These are phyloP conservation scores for Pelecanoides urinatrix DNA, from an alignment of 2,113 vertebrate genomes.

Conservation along the genomic window DNA sequence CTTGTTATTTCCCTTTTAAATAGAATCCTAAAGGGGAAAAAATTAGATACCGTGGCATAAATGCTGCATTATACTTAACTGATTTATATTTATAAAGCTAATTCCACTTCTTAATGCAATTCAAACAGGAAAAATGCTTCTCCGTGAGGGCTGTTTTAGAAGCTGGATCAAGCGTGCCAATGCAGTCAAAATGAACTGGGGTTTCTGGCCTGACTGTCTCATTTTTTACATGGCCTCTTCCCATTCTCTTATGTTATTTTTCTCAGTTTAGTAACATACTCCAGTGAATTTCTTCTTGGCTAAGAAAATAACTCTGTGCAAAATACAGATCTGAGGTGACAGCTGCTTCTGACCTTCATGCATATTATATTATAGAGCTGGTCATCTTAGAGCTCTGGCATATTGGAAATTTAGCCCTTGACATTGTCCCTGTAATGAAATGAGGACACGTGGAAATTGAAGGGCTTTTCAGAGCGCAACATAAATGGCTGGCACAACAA, in stretches of 20 bases:
- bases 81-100: constrained; percentile 62
- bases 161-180: not conserved
- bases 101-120: constrained; percentile 39
- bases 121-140: constrained; percentile 25
- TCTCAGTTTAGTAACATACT: not conserved
- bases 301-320: not conserved
- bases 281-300: not conserved
- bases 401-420: constrained; percentile 25
- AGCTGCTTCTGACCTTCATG: constrained; percentile 41
- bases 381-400: constrained; percentile 1
- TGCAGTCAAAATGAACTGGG: not conserved
- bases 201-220: not conserved
- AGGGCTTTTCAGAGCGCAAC: not conserved
- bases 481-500: not conserved
- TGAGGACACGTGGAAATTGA: not conserved
- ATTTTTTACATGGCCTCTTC: not conserved
- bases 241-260: not conserved
- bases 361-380: not conserved
- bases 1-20: constrained; percentile 60
- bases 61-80: constrained; percentile 63
- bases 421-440: not conserved
- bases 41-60: constrained; percentile 33
- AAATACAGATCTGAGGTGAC: constrained; percentile 21
- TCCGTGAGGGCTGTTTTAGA: not conserved
- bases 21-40: constrained; percentile 34